These are phyloP conservation scores for Protodeltote pygarga DNA, from an alignment of 2,888 invertebrate species.

Conservation along the genomic window DNA sequence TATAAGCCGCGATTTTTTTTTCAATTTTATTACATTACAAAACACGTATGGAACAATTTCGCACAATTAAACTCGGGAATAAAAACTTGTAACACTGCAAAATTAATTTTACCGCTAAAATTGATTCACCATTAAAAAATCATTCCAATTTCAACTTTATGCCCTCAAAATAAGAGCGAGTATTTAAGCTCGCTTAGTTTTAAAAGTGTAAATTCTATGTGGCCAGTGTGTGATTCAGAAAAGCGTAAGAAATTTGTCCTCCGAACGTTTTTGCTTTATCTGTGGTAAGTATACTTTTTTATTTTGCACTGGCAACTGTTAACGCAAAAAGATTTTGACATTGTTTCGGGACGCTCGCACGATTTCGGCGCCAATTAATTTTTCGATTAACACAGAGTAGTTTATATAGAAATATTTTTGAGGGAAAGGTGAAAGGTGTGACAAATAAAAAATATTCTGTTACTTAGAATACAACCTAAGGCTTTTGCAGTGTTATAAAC, in stretches of 20 bases:
- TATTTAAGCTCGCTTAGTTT: background rate
- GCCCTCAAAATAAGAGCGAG: background rate
- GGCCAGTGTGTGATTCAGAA: constrained; percentile 62
- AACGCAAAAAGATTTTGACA: constrained; percentile 80
- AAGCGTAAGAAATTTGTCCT: constrained; percentile 84
- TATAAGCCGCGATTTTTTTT: constrained; percentile 18
- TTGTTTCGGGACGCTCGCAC: constrained; percentile 71
- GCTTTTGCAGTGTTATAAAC: no score
- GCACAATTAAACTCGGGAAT: constrained; percentile 77
- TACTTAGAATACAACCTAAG: no score
- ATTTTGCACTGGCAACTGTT: constrained; percentile 69
- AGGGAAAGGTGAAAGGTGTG: no score
- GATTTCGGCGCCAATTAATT: constrained; percentile 81
- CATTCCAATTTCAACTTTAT: constrained; percentile 18
- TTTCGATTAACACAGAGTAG: constrained; percentile 60
- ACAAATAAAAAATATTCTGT: no score
- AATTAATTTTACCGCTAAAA: constrained; percentile 27
- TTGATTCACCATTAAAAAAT: constrained; percentile 9
- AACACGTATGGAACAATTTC: constrained; percentile 80
- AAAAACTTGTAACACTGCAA: constrained; percentile 67
- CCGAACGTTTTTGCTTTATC: constrained; percentile 61
- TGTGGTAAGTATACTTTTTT: constrained; percentile 57
- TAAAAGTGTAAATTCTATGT: background rate
- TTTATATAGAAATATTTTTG: constrained; percentile 7
- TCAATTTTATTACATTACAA: constrained; percentile 48